Evolutionary conservation across 1,140 invertebrate genomes (phyloP).

Genomic region (Sitophilus oryzae): DNA sequence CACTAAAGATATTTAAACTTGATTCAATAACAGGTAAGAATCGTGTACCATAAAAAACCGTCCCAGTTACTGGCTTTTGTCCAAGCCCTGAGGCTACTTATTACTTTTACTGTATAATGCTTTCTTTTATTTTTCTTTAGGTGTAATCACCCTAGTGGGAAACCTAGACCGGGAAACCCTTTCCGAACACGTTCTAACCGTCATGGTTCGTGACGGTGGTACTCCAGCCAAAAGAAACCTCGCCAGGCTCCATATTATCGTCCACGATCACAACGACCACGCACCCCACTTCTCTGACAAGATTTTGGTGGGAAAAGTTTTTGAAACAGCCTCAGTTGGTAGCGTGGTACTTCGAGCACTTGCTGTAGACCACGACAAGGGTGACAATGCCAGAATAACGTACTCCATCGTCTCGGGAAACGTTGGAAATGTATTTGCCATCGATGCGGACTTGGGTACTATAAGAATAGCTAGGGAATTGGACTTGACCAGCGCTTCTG

Average conservation of each 20-base stretch:
- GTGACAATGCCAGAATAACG: constrained; percentile 70
- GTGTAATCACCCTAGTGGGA: constrained; percentile 63
- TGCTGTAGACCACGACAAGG: constrained; percentile 75
- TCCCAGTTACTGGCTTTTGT: background rate
- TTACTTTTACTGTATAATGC: too few species aligned
- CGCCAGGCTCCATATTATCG: constrained; percentile 72
- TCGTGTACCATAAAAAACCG: background rate
- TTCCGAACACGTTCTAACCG: constrained; percentile 76
- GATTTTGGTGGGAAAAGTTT: constrained; percentile 69
- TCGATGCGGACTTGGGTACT: constrained; percentile 71
- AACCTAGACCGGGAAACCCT: constrained; percentile 76
- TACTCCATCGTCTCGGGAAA: constrained; percentile 82
- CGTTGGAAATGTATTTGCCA: constrained; percentile 74
- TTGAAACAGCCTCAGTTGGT: constrained; percentile 67
- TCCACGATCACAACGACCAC: constrained; percentile 88
- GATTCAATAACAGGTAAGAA: constrained; percentile 58
- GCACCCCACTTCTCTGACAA: constrained; percentile 72
- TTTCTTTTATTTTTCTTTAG: constrained; percentile 39
- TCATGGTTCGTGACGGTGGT: constrained; percentile 86
- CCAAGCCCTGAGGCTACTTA: too few species aligned
- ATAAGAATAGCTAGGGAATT: constrained; percentile 69
- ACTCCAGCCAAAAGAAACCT: constrained; percentile 79
- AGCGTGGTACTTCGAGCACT: constrained; percentile 65
- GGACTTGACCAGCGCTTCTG: constrained; percentile 61
- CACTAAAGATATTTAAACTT: constrained; percentile 69